A percentile compares a stretch with the other conserved stretches of the same genome.
phyloP scores from a whole-genome alignment of 2,113 vertebrate species.

The Callorhinus ursinus region DNA sequence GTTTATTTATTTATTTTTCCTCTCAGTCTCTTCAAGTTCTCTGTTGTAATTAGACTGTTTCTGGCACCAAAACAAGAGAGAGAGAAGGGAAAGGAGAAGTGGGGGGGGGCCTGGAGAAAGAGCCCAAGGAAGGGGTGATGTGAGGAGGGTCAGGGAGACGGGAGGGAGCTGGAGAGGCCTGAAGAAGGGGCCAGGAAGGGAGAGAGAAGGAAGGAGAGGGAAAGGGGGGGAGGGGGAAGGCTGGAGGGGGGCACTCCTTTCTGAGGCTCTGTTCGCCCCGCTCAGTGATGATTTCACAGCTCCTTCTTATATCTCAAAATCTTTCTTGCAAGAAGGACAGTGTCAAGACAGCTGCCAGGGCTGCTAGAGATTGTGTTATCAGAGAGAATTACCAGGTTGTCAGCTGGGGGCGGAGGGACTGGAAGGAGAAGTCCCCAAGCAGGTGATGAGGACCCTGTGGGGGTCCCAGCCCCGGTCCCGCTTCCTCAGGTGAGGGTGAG shows the following conservation, averaged over 20 bases:
- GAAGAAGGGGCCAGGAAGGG: background rate
- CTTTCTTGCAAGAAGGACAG: conserved; percentile 71
- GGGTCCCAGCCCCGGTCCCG: background rate
- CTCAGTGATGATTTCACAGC: conserved; percentile 69
- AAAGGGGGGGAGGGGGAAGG: background rate
- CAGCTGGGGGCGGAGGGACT: conserved; percentile 61
- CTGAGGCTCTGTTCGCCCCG: background rate
- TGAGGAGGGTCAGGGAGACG: too few relatives aligned
- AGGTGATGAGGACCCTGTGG: conserved; percentile 45
- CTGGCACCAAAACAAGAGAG: background rate
- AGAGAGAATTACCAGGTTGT: conserved; percentile 73
- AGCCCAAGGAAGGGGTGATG: accelerated
- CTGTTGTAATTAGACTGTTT: conserved; percentile 46
- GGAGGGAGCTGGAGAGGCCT: background rate
- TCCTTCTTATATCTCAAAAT: conserved; percentile 72
- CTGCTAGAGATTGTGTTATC: conserved; percentile 70
- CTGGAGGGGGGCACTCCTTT: background rate
- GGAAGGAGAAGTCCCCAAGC: conserved; percentile 66
- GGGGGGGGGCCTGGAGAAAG: background rate
- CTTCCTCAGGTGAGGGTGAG: conserved; percentile 32
- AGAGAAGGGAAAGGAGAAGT: background rate
- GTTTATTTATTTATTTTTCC: background rate
- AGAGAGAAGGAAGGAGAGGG: too few relatives aligned
- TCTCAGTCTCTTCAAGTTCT: conserved; percentile 59
- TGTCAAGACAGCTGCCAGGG: conserved; percentile 22